Evolutionary conservation across 1,140 invertebrate genomes (phyloP).

Genomic region (Meloidogyne hapla): DNA sequence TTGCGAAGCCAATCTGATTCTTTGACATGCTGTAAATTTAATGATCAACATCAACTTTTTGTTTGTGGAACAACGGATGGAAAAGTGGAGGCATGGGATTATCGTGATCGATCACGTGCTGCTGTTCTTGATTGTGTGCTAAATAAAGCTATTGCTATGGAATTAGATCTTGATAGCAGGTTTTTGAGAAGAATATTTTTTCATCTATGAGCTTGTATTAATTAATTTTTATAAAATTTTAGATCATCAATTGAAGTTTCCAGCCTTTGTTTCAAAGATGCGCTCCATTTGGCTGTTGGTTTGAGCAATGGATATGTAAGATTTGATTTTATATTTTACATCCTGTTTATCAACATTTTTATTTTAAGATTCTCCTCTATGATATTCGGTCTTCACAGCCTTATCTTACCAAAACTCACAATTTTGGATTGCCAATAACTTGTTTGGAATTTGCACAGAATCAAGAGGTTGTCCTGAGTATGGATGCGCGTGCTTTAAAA

Average conservation of each 20-base stretch:
- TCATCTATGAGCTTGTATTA: too few species aligned
- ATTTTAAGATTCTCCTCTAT: slow-evolving; percentile 76
- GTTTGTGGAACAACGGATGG: slow-evolving; percentile 86
- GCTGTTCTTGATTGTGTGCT: slow-evolving; percentile 82
- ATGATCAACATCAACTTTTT: slow-evolving; percentile 83
- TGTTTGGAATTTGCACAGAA: slow-evolving; percentile 77
- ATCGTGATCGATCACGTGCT: slow-evolving; percentile 75
- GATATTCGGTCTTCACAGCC: slow-evolving; percentile 89
- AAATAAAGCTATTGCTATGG: slow-evolving; percentile 70
- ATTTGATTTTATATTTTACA: slow-evolving; percentile 46
- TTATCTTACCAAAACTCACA: slow-evolving; percentile 85
- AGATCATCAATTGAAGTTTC: slow-evolving; percentile 69
- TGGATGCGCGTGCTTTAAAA: slow-evolving; percentile 87
- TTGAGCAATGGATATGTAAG: slow-evolving; percentile 83
- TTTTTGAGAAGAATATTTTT: slow-evolving; percentile 23
- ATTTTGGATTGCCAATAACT: slow-evolving; percentile 87
- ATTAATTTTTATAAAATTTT: slow-evolving; percentile 6
- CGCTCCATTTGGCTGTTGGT: slow-evolving; percentile 82
- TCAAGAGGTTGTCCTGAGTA: slow-evolving; percentile 79
- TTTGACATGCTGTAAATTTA: slow-evolving; percentile 80
- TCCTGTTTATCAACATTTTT: slow-evolving; percentile 20
- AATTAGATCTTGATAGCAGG: slow-evolving; percentile 52
- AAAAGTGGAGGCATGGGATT: slow-evolving; percentile 92
- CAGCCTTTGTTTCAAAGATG: slow-evolving; percentile 69
- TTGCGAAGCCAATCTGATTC: slow-evolving; percentile 73